Base-by-base conservation (phyloP, 1,140 invertebrate genomes). In the Mesaphorura yosii region DNA sequence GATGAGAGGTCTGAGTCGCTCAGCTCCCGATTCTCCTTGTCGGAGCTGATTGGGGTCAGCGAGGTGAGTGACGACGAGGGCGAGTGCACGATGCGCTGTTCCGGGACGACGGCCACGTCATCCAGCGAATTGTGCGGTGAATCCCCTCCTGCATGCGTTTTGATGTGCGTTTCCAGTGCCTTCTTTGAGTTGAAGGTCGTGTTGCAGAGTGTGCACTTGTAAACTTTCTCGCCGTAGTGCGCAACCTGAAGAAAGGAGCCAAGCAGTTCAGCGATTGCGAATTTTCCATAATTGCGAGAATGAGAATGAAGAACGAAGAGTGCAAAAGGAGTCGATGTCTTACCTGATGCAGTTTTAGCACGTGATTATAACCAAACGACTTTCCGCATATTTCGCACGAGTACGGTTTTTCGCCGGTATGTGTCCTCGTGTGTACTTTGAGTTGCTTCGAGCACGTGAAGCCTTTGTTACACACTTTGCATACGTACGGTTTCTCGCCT, bases 361-460 rank as follows among this genome's bases (percentile, higher is more conserved):
- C 86, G 64, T 89, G 86, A 65, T 89, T 89, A 67, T 89, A 89
- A 19, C 84, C 85, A 64, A 88, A 88, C 0, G 83, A 82, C 64
- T 90, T 87, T 44, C 86, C 86, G 51, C 82, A 84, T 45, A 82
- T 78, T 51, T 82, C 78, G 64, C 82, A 84, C 1, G 75, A 76
- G 59, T 83, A 84, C 0, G 82, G 81, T 63, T 83, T 82, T 58
- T 84, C 81, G 0, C 88, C 85, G 1, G 87, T 87, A 67, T 90
- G 88, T 0, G 87, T 90, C 12, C 83, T 71, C 77, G 79, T 74
- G 76, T 90, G 77, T 3, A 90, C 87, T 68, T 90, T 92, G 14
- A 90, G 73, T 66, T 91, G 87, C 66, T 90, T 90, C 27, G 85
- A 88, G 66, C 86, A 89, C 12, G 86, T 88, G 67, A 90, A 91